These are phyloP conservation scores for Bibio marci DNA, from an alignment of 2,888 invertebrate genomes.

Conservation along the genomic window DNA sequence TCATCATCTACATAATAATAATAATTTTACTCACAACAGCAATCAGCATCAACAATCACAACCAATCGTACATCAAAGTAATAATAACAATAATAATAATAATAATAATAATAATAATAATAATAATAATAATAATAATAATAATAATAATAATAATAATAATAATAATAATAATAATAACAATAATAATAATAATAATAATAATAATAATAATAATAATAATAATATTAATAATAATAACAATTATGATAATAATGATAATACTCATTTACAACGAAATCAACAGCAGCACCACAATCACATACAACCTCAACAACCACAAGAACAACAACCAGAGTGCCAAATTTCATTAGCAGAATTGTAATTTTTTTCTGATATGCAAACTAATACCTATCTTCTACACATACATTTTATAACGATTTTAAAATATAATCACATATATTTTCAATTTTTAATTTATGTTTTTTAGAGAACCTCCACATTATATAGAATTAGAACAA, in stretches of 20 bases:
- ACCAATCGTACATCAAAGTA: neutral
- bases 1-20: conserved; percentile 1
- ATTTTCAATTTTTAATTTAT: neutral
- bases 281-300: conserved; percentile 7
- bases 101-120: too few species aligned
- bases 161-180: too few species aligned
- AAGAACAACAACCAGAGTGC: conserved; percentile 1
- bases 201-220: too few species aligned
- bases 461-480: conserved; percentile 13
- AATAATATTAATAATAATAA: too few species aligned
- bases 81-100: neutral
- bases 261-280: conserved; percentile 1
- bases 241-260: too few species aligned
- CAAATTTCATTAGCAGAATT: neutral
- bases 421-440: too few species aligned
- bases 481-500: conserved; percentile 14
- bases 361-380: neutral
- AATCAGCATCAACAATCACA: neutral
- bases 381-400: too few species aligned
- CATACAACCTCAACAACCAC: conserved; percentile 9
- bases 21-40: too few species aligned
- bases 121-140: too few species aligned
- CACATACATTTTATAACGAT: too few species aligned
- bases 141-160: too few species aligned
- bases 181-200: too few species aligned